Percentiles rank a stretch among this genome's conserved stretches.
phyloP scores from a whole-genome alignment of 2,113 vertebrate genomes.

The Daboia siamensis region DNA sequence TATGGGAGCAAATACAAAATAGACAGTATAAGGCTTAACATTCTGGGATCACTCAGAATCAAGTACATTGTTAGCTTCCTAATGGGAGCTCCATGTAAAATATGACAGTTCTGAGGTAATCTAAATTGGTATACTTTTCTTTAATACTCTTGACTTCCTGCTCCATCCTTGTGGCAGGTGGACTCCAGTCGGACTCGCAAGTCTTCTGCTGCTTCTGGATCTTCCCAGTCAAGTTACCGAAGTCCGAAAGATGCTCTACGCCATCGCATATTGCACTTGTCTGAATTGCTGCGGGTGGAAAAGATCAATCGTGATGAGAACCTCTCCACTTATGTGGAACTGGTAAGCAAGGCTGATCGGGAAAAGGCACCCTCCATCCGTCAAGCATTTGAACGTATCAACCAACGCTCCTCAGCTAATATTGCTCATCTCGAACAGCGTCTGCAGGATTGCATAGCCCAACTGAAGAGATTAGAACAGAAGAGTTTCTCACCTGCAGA shows the following conservation, averaged over 20 bases:
- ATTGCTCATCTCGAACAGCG: constrained; percentile 24
- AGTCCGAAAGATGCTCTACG: constrained; percentile 11
- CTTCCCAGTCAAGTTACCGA: not conserved
- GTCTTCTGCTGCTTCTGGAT: not conserved
- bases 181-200: not conserved
- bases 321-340: constrained; percentile 17
- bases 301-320: constrained; percentile 20
- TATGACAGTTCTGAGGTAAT: not conserved
- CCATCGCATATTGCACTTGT: constrained; percentile 22
- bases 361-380: constrained; percentile 25
- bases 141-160: not conserved
- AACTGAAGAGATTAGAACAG: constrained; percentile 21
- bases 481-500: not conserved
- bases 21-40: not conserved
- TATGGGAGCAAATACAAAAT: not conserved
- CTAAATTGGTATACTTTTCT: not conserved
- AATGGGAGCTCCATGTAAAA: not conserved
- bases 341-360: constrained; percentile 25
- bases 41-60: not conserved
- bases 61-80: not conserved
- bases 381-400: constrained; percentile 30
- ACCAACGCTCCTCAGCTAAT: constrained; percentile 27
- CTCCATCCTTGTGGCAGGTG: not conserved
- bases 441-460: constrained; percentile 3
- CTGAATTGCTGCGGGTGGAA: constrained; percentile 15